Conservation (phyloP, 2,888 invertebrate species). For the Apamea monoglypha region DNA sequence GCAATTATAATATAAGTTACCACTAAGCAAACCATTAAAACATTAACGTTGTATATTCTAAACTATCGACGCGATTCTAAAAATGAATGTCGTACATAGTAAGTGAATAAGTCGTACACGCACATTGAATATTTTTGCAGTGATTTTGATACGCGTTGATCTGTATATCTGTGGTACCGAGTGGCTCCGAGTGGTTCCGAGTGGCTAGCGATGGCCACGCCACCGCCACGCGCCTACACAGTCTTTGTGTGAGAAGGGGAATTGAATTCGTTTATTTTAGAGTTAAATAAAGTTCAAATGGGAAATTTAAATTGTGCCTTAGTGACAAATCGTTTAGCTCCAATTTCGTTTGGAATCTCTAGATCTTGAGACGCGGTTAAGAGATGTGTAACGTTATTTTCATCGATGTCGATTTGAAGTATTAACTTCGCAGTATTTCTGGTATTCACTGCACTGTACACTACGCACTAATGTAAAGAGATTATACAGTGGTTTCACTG, state of each 20-base stretch:
- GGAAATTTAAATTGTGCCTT: slow-evolving; percentile 90
- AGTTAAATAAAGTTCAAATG: slow-evolving; percentile 88
- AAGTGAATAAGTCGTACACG: slow-evolving; percentile 65
- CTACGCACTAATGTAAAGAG: slow-evolving; percentile 76
- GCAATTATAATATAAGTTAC: slow-evolving; percentile 63
- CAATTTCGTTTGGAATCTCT: slow-evolving; percentile 82
- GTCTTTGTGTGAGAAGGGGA: slow-evolving; percentile 72
- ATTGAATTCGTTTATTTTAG: slow-evolving; percentile 86
- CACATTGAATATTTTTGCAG: slow-evolving; percentile 73
- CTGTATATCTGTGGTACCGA: slow-evolving; percentile 59
- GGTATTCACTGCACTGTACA: slow-evolving; percentile 81
- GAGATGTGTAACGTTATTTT: slow-evolving; percentile 67
- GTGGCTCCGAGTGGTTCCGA: slow-evolving; percentile 35
- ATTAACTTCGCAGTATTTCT: slow-evolving; percentile 74
- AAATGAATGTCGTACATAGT: slow-evolving; percentile 62
- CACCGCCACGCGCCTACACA: slow-evolving; percentile 32
- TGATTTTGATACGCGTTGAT: slow-evolving; percentile 67
- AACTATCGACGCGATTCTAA: slow-evolving; percentile 70
- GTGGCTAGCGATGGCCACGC: slow-evolving; percentile 25
- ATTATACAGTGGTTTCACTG: slow-evolving; percentile 72
- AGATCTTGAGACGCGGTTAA: slow-evolving; percentile 69
- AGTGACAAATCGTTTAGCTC: slow-evolving; percentile 85
- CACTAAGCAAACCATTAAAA: slow-evolving; percentile 61
- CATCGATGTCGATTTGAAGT: slow-evolving; percentile 69
- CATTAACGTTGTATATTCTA: slow-evolving; percentile 66